Evolutionary conservation across 2,113 vertebrate genomes (phyloP).

Genomic region (Tympanuchus pallidicinctus): DNA sequence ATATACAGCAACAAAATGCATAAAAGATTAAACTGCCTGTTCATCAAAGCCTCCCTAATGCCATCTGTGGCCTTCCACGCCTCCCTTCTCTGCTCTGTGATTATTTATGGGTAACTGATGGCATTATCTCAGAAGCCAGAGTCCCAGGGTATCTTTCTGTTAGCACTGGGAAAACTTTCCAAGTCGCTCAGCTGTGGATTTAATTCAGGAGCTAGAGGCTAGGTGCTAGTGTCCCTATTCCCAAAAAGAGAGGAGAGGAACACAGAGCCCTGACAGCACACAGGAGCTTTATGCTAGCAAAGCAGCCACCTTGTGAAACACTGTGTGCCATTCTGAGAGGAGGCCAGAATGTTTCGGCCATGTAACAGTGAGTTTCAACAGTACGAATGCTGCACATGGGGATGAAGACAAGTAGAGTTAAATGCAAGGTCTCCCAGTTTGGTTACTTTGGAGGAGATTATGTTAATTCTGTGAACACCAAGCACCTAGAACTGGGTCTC

Average conservation of each 20-base stretch:
- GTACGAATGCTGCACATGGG: accelerated
- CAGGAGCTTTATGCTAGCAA: background rate
- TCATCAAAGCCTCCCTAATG: conserved; percentile 67
- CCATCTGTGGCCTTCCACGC: conserved; percentile 67
- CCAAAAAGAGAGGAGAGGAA: background rate
- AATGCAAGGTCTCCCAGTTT: background rate
- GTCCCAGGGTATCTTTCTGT: conserved; percentile 50
- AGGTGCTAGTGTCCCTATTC: background rate
- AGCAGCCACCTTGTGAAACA: background rate
- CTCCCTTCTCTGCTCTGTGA: conserved; percentile 55
- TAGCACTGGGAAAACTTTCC: conserved; percentile 38
- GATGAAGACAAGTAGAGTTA: background rate
- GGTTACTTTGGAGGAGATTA: background rate
- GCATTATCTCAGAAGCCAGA: conserved; percentile 61
- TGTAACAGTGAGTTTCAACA: background rate
- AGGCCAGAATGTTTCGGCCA: background rate
- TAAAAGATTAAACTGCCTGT: conserved; percentile 67
- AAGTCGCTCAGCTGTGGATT: conserved; percentile 34
- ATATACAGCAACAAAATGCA: conserved; percentile 59
- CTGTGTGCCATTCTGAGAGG: background rate
- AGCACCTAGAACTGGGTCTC: accelerated
- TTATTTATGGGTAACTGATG: conserved; percentile 70
- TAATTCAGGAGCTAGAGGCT: background rate
- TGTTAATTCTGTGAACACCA: background rate
- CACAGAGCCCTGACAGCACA: background rate